Base-by-base conservation (phyloP, 2,888 invertebrate species). In the Catocala fraxini region DNA sequence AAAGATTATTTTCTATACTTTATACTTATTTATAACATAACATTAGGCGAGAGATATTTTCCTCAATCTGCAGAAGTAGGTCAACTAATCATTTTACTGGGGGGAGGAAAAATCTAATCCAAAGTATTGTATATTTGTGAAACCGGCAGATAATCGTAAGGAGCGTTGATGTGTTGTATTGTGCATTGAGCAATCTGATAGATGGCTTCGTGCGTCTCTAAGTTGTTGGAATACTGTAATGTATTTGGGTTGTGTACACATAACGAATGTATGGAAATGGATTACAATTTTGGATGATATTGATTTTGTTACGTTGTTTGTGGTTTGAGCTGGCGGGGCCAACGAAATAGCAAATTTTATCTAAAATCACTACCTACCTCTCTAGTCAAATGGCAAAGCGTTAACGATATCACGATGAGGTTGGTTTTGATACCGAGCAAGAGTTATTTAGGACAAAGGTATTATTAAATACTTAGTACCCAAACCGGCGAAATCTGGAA, bases 41-140 rank as follows among this genome's bases (percentile, higher is more conserved):
- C 63, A 63, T 73, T 66, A 64, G 46, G 61, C 39, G 59, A 51
- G 35, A 46, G 52, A 56, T 67, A 25, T 63, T 62, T 74, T 75
- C 78, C 78, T 68, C 65, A 72, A 75, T 71, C 59, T 45, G 10
- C 53, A 53, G 59, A 71, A 68, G 56, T 77, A 62, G 70, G 69
- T 68, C 71, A 71, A 74, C 63, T 71, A 74, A 74, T 77, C 65
- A 71, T 71, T 71, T 65, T 65, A 75, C 65, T 70, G 56, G 59
- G 55, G 54, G 51, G 43, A 51, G 53, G 55, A 56, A 71, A 71
- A 70, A 61, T 61, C 60, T 54, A 71, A 73, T 71, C 55, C 51
- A 43, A 25, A 61, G 42, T 68, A 62, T 67, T 64, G 55, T 56
- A 61, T 64, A 56, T 74, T 60, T 71, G 62, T 68, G 53, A 64